Percentiles rank a stretch among this genome's conserved stretches.
Evolutionary conservation across 2,797 vertebrate species (phyloP).

Genomic region (Micrastur ruficollis): DNA sequence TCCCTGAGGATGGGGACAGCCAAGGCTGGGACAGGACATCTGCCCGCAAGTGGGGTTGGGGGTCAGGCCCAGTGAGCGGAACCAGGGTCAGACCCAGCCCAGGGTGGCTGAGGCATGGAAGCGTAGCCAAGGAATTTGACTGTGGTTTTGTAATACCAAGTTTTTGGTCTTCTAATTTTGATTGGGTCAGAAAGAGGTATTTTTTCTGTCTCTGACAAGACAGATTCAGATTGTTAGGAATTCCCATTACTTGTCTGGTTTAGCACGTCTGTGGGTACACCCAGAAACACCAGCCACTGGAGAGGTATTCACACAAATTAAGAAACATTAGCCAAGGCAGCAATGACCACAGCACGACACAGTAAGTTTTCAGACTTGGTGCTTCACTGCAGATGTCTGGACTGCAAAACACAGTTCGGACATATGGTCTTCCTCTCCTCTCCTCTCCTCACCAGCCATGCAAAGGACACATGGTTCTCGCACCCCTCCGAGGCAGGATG

Average conservation of each 20-base stretch:
- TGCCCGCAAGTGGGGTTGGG: neutral
- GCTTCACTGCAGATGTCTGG: neutral
- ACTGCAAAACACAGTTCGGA: neutral
- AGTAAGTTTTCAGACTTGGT: neutral
- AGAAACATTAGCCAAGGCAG: neutral
- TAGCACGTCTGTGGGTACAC: neutral
- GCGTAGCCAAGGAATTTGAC: neutral
- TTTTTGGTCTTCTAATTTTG: neutral
- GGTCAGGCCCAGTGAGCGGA: neutral
- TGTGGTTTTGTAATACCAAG: neutral
- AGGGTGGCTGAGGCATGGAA: neutral
- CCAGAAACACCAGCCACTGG: neutral
- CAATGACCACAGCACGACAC: neutral
- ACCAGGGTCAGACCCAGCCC: neutral
- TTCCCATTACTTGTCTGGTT: neutral
- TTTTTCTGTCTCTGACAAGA: neutral
- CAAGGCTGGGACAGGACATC: neutral
- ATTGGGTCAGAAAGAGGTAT: neutral
- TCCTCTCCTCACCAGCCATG: neutral
- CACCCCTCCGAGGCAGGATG: neutral
- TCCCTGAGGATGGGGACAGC: neutral
- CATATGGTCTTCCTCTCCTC: fast-evolving
- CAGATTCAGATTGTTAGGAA: neutral
- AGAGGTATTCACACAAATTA: neutral
- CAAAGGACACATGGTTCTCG: fast-evolving